phyloP scores from a whole-genome alignment of 2,113 vertebrate genomes.

The Machaerirhynchus nigripectus region DNA sequence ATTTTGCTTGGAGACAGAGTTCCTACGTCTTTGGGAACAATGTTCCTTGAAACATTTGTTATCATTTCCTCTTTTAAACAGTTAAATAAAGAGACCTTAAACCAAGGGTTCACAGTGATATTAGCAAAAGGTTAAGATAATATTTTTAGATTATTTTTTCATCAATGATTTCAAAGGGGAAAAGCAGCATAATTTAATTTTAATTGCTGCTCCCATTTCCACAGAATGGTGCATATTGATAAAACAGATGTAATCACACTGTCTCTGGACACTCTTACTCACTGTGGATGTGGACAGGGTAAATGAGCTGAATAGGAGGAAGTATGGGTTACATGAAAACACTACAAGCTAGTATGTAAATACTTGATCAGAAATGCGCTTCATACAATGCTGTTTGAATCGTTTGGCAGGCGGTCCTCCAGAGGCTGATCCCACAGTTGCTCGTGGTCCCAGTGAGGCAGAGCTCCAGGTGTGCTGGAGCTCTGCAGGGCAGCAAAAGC shows the following conservation, averaged over 20 bases:
- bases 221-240: neutral
- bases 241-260: slow-evolving; percentile 24
- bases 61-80: slow-evolving; percentile 52
- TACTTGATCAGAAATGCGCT: neutral
- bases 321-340: neutral
- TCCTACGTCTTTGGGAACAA: slow-evolving; percentile 1
- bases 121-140: slow-evolving; percentile 56
- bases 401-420: neutral
- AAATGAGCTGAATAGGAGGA: slow-evolving; percentile 43
- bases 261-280: neutral
- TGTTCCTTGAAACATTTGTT: slow-evolving; percentile 15
- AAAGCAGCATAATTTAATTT: slow-evolving; percentile 31
- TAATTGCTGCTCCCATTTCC: neutral
- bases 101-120: neutral
- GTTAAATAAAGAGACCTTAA: slow-evolving; percentile 31
- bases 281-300: neutral
- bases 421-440: neutral
- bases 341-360: neutral
- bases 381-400: neutral
- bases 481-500: neutral
- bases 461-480: neutral
- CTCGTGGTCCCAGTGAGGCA: neutral
- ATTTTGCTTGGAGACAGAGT: slow-evolving; percentile 12
- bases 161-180: slow-evolving; percentile 40
- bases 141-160: neutral